phyloP scores from a whole-genome alignment of 2,797 vertebrate genomes.

The Cirrhinus mrigala region DNA sequence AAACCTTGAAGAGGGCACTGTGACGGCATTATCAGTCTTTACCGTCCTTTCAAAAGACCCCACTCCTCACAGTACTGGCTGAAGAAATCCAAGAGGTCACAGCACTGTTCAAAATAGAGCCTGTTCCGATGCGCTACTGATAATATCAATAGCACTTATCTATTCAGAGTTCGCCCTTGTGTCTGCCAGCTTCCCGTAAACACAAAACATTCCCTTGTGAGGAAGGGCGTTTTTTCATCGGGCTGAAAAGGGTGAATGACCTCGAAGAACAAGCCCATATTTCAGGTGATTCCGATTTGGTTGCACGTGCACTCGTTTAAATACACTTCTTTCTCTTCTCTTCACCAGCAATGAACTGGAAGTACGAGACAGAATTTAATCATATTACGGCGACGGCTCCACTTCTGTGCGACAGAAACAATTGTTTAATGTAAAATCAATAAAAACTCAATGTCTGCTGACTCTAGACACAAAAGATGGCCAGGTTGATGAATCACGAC shows the following conservation, averaged over 20 bases:
- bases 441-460: constrained; percentile 47
- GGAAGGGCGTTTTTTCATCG: constrained; percentile 1
- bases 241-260: constrained; percentile 40
- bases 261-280: constrained; percentile 35
- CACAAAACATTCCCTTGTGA: constrained; percentile 28
- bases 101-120: constrained; percentile 36
- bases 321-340: constrained; percentile 30
- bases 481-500: constrained; percentile 52
- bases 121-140: constrained; percentile 23
- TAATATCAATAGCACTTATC: constrained; percentile 48
- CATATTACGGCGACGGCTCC: constrained; percentile 42
- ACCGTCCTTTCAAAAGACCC: constrained; percentile 43
- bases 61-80: constrained; percentile 17
- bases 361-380: constrained; percentile 30
- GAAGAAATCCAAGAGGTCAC: constrained; percentile 43
- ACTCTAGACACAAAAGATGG: constrained; percentile 41
- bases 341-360: constrained; percentile 1
- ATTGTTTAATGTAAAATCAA: constrained; percentile 60
- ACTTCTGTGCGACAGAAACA: constrained; percentile 52
- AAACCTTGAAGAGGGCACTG: constrained; percentile 46
- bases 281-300: constrained; percentile 46
- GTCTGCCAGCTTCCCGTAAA: constrained; percentile 15
- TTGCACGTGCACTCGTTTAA: constrained; percentile 42
- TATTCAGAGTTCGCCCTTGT: constrained; percentile 38
- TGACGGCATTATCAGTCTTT: constrained; percentile 55